Conservation (phyloP, 2,797 vertebrate genomes). For the Onychomys arenicola region DNA sequence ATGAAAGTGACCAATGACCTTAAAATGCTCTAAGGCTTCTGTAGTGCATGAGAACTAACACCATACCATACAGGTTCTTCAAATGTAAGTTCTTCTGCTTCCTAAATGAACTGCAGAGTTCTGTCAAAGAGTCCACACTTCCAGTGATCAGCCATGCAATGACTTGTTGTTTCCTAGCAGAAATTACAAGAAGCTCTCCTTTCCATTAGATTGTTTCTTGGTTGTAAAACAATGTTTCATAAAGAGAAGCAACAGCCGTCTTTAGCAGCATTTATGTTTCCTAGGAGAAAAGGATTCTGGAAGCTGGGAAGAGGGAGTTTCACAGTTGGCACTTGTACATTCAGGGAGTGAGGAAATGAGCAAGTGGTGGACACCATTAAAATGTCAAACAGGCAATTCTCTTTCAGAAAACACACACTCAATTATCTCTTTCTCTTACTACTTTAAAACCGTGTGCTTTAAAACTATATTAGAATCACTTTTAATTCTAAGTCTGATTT, state of each 20-base stretch:
- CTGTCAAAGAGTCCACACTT: not conserved
- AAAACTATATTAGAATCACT: not conserved
- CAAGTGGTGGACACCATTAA: not conserved
- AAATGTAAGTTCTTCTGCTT: not conserved
- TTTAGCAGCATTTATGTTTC: constrained; percentile 25
- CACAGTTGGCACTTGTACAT: not conserved
- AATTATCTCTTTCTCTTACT: not conserved
- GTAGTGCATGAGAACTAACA: not conserved
- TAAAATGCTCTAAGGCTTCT: not conserved
- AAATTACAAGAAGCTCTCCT: constrained; percentile 43
- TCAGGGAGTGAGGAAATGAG: not conserved
- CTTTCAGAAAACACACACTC: not conserved
- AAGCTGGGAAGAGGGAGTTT: not conserved
- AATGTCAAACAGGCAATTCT: not conserved
- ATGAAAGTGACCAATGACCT: not conserved
- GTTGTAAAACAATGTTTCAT: not conserved
- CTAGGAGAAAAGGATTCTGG: not conserved
- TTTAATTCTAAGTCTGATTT: not conserved
- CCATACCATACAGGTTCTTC: no score
- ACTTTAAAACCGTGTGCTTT: not conserved
- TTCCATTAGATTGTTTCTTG: constrained; percentile 45
- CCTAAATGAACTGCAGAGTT: not conserved
- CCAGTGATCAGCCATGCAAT: not conserved
- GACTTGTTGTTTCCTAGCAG: constrained; percentile 48
- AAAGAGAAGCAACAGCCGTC: constrained; percentile 36